Base-by-base conservation (phyloP, 1,140 invertebrate species). In the Drosophila setifemur region DNA sequence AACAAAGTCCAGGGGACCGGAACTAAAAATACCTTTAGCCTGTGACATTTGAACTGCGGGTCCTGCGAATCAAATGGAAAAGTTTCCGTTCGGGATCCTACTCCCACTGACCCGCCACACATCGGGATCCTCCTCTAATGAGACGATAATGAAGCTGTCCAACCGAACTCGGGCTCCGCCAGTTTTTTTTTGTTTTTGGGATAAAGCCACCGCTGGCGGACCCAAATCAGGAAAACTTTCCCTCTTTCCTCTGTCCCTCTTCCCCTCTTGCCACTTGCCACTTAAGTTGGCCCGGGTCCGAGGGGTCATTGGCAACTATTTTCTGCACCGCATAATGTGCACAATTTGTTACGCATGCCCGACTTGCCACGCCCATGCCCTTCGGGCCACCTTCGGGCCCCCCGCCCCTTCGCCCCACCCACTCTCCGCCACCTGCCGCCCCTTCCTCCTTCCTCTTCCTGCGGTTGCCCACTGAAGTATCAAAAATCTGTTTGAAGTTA, bases 401-500 rank as follows among this genome's bases (percentile, higher is more conserved):
- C 6, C n/a, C 6, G 1, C 23, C 19, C 18, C 11, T 0, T 0
- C 25, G 2, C 18, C 8, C 2, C 8, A 3, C 37, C 4, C 39
- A n/a, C n/a, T 3, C 19, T 14, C 19, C 2, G 19, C n/a, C 28
- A 3, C 11, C 29, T 12, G 26, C 12, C 16, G 19, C 19, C 29
- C 47, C 14, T 25, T 1, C 57, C 29, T 33, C n/a, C n/a, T n/a
- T n/a, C n/a, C 33, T 7, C 12, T 12, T 16, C 9, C 33, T 72
- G 68, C 67, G 67, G 68, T 72, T 72, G 68, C 47, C 68, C 68
- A 72, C 54, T 60, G 68, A 72, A 72, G 68, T 72, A 72, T 72
- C 55, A 72, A 72, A 72, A 72, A 72, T 72, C 68, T 72, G 67
- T 72, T 72, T 72, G 68, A 72, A 81, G 66, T 76, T 72, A 40